phyloP scores from a whole-genome alignment of 2,888 invertebrate genomes.

The Ectemnius continuus region DNA sequence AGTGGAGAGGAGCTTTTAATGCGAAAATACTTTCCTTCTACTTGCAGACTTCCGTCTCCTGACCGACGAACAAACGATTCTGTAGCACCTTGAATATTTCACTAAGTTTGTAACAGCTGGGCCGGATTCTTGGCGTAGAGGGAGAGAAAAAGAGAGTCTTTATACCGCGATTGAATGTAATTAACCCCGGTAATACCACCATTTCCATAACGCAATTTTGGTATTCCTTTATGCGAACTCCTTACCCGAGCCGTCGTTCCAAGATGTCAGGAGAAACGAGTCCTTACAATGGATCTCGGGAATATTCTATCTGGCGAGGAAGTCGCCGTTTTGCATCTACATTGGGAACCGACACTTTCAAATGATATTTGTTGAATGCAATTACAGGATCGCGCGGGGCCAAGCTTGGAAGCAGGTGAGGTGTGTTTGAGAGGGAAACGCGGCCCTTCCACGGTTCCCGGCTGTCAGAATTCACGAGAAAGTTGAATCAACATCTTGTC shows the following conservation, averaged over 20 bases:
- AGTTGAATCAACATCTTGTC: conserved; percentile 39
- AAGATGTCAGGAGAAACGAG: conserved; percentile 49
- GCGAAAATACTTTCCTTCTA: conserved; percentile 14
- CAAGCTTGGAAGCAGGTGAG: conserved; percentile 35
- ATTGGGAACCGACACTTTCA: conserved; percentile 48
- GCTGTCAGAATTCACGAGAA: conserved; percentile 54
- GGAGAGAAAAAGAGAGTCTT: no score
- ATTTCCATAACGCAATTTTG: conserved; percentile 1
- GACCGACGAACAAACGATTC: neutral
- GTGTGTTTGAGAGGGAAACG: conserved; percentile 28
- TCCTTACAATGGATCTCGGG: conserved; percentile 31
- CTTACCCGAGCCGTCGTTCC: neutral
- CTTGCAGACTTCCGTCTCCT: conserved; percentile 1
- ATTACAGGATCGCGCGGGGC: conserved; percentile 45
- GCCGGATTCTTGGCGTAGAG: no score
- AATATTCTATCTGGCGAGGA: conserved; percentile 62
- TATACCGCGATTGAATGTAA: neutral
- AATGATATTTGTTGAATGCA: conserved; percentile 60
- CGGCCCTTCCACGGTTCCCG: conserved; percentile 38
- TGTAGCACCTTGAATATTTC: no score
- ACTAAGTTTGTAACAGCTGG: no score
- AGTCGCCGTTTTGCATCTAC: conserved; percentile 55
- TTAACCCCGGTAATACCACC: neutral
- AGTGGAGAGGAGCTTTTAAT: conserved; percentile 27
- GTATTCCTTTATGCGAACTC: conserved; percentile 8